phyloP scores from a whole-genome alignment of 2,888 invertebrate genomes.

The Drosophila sordidula region DNA sequence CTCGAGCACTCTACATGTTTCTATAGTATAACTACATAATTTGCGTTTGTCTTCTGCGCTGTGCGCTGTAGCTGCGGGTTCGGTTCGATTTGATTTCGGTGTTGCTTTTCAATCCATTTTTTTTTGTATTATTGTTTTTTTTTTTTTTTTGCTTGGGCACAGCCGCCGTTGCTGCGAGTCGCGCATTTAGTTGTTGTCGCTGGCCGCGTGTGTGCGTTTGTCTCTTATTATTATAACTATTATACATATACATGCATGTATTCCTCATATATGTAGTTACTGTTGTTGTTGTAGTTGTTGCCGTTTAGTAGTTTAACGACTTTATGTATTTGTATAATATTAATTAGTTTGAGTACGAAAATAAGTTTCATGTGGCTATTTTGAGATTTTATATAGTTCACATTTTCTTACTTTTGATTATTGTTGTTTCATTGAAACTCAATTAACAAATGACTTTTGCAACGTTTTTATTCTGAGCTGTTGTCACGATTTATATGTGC shows the following conservation, averaged over 20 bases:
- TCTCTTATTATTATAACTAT: constrained; percentile 36
- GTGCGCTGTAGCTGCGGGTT: constrained; percentile 7
- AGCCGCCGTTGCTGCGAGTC: constrained; percentile 31
- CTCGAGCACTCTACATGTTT: too few relatives aligned
- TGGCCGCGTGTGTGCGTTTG: constrained; percentile 29
- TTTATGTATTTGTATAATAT: constrained; percentile 32
- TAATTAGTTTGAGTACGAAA: constrained; percentile 44
- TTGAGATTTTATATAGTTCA: constrained; percentile 46
- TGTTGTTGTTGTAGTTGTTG: constrained; percentile 13
- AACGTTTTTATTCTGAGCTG: constrained; percentile 22
- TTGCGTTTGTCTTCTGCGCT: constrained; percentile 11
- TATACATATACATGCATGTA: constrained; percentile 20
- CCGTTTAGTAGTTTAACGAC: constrained; percentile 28
- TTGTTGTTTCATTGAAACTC: constrained; percentile 17
- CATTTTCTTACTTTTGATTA: constrained; percentile 11
- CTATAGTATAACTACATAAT: not conserved
- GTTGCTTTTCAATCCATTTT: constrained; percentile 47
- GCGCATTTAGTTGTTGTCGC: constrained; percentile 52
- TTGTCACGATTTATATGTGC: constrained; percentile 26
- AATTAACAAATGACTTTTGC: constrained; percentile 22
- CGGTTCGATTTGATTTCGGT: constrained; percentile 38
- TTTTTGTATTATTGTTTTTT: constrained; percentile 13
- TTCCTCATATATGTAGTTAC: constrained; percentile 10
- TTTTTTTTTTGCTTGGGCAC: constrained; percentile 10
- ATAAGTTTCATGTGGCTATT: constrained; percentile 59